Evolutionary conservation across 2,888 invertebrate genomes (phyloP), one percentile per base, ranked within the genome.

Genomic region (Drosophila kambysellisi): DNA sequence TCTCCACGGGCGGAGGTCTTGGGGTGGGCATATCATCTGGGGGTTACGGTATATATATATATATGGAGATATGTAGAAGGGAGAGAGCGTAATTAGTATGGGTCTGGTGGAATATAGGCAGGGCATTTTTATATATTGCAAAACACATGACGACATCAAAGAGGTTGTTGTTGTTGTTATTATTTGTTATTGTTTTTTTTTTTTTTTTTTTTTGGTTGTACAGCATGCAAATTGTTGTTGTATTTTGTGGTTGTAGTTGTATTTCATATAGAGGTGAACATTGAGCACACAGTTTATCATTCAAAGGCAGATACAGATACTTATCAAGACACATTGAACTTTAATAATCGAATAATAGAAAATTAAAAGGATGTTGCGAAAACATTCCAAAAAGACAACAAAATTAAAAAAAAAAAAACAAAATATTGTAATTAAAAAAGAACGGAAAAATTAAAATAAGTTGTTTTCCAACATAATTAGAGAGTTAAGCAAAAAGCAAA

Each of bases 21-120:
- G 92, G 89, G 64, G 92, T 92, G 75, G 92, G 92, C 92, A 92
- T 92, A 79, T 92, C 92, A 85, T 92, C 92, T 92, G 91, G 33
- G 56, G 39, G 46, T 61, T 52, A 56, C 35, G 46, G 43, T 57
- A 32, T 39, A 43, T 48, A 41, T n/a, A 43, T 8, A 52, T 46
- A 52, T 41, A 29, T 30, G 17, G 20, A 39, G 46, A 52, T 48
- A 56, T 35, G 32, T 41, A 29, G 30, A 39, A 37, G 64, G 48
- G 46, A 63, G 57, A 61, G 61, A 70, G 52, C 12, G 37, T 62
- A n/a, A 46, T 83, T 73, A 64, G 67, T 83, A 51, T 30, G 61
- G 82, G 58, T n/a, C 43, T 48, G 51, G 15, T 46, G 74, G 72
- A 33, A 53, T 41, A 43, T 56, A 25, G 51, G 51, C 37, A 20